A percentile compares a stretch with the other conserved stretches of the same genome.
These are phyloP conservation scores for Masnerella sp. DNA, from an alignment of 2,888 invertebrate genomes.

Conservation along the genomic window DNA sequence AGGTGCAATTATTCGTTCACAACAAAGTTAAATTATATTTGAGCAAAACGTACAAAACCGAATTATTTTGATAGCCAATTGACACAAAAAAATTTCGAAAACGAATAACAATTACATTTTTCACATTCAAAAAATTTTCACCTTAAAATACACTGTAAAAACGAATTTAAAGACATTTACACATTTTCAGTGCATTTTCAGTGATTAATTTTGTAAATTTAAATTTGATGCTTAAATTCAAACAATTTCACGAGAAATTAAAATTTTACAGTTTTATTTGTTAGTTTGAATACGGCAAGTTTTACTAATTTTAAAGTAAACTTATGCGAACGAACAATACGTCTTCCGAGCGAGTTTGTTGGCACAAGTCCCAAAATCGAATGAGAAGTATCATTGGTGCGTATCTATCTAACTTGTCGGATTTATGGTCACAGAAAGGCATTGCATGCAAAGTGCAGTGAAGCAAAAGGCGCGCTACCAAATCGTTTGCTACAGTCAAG, in stretches of 20 bases:
- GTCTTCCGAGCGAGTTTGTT: conserved; percentile 38
- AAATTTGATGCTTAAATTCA: no score
- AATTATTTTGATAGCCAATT: neutral
- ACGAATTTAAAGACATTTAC: no score
- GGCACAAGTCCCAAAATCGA: conserved; percentile 61
- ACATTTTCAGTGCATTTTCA: no score
- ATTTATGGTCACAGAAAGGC: conserved; percentile 55
- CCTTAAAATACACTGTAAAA: no score
- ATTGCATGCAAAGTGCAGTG: conserved; percentile 58
- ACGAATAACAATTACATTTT: no score
- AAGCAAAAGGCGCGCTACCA: conserved; percentile 52
- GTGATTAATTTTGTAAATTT: no score
- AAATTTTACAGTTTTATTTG: no score
- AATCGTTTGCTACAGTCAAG: conserved; percentile 50
- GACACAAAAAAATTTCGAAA: neutral
- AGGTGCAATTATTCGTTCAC: conserved; percentile 5
- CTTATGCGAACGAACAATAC: conserved; percentile 46
- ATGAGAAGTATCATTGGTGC: conserved; percentile 55
- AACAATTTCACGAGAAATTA: no score
- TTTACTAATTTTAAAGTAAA: conserved; percentile 50
- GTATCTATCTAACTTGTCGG: conserved; percentile 58
- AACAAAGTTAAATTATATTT: neutral
- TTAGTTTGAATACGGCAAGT: conserved; percentile 26
- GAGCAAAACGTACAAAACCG: no score
- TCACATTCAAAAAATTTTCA: no score